Evolutionary conservation across 2,888 invertebrate genomes (phyloP).

Genomic region (Agriopis leucophaearia): DNA sequence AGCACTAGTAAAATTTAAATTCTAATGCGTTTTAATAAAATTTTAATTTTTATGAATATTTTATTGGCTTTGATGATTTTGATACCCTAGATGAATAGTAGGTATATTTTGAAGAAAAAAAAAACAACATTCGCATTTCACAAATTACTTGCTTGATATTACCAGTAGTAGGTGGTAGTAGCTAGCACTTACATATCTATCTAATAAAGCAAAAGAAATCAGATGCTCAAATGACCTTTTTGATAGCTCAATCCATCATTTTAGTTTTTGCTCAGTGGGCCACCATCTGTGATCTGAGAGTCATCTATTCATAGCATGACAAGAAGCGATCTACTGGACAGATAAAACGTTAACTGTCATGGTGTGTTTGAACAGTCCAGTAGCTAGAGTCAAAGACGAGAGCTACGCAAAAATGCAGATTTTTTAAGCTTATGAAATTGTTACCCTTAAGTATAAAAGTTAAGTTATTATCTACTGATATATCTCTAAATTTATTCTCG

Average conservation of each 20-base stretch:
- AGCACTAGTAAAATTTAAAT: too few species aligned
- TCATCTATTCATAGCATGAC: slow-evolving; percentile 24
- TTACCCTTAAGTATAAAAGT: too few species aligned
- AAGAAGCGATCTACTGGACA: slow-evolving; percentile 27
- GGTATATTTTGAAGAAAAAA: too few species aligned
- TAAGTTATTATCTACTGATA: too few species aligned
- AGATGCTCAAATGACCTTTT: slow-evolving; percentile 27
- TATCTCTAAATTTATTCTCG: too few species aligned
- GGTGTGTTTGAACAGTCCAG: too few species aligned
- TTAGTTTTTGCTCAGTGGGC: slow-evolving; percentile 17
- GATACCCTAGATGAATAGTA: too few species aligned
- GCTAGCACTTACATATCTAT: not conserved
- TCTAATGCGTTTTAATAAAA: not conserved
- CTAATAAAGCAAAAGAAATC: slow-evolving; percentile 10
- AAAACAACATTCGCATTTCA: too few species aligned
- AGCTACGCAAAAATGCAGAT: too few species aligned
- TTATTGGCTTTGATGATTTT: slow-evolving; percentile 6
- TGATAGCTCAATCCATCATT: slow-evolving; percentile 29
- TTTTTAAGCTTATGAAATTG: too few species aligned
- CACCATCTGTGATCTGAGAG: slow-evolving; percentile 22
- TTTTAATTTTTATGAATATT: slow-evolving; percentile 19
- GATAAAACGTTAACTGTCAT: slow-evolving; percentile 21
- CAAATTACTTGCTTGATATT: not conserved
- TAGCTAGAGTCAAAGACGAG: too few species aligned
- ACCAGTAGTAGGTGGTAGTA: not conserved